These are phyloP conservation scores for Mormyrus proboscirostris DNA, from an alignment of 2,797 vertebrate species.

Conservation along the genomic window DNA sequence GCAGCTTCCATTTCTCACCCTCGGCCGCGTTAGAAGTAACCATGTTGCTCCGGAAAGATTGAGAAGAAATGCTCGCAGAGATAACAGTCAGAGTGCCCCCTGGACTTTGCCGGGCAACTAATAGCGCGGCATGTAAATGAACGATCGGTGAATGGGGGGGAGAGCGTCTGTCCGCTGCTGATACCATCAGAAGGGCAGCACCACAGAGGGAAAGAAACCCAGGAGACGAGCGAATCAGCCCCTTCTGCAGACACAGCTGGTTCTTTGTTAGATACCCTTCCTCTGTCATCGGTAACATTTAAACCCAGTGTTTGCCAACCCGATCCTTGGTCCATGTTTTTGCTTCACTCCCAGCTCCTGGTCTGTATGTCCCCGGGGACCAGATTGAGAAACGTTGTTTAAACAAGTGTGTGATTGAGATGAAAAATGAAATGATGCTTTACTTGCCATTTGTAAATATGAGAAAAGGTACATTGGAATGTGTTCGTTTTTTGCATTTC, in stretches of 20 bases:
- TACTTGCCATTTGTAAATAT: not conserved
- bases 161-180: slow-evolving; percentile 54
- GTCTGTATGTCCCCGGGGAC: not conserved
- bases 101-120: slow-evolving; percentile 37
- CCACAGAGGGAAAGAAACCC: slow-evolving; percentile 42
- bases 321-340: not conserved
- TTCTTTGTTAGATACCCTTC: not conserved
- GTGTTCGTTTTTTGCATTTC: not conserved
- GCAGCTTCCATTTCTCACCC: slow-evolving; percentile 20
- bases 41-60: slow-evolving; percentile 29
- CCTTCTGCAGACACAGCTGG: not conserved
- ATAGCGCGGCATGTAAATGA: slow-evolving; percentile 57
- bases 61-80: slow-evolving; percentile 25
- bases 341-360: not conserved
- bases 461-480: not conserved
- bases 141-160: slow-evolving; percentile 55
- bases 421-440: not conserved
- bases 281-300: not conserved
- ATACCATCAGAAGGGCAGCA: slow-evolving; percentile 50
- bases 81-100: slow-evolving; percentile 56
- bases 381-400: not conserved
- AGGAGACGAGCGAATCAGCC: not conserved
- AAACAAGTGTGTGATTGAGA: not conserved
- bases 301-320: not conserved
- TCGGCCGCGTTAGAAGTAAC: slow-evolving; percentile 27